Evolutionary conservation across 2,113 vertebrate species (phyloP).

Genomic region (Platichthys stellatus): DNA sequence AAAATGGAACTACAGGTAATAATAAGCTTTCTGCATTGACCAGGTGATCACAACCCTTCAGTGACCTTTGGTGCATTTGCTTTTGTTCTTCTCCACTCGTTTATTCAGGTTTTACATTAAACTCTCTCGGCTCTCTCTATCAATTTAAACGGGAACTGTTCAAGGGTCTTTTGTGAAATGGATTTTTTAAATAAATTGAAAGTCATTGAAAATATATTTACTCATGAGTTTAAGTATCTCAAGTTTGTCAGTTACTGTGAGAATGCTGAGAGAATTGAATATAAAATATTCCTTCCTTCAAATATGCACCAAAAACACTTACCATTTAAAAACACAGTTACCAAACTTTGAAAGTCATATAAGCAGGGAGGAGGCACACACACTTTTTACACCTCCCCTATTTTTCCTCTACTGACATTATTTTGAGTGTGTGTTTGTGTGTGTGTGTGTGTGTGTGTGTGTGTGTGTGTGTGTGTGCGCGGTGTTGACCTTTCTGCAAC

Average conservation of each 20-base stretch:
- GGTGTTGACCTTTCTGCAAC: constrained; percentile 94
- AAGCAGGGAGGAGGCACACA: constrained; percentile 45
- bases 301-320: constrained; percentile 31
- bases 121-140: background rate
- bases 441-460: constrained; percentile 39
- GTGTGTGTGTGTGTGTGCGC: constrained; percentile 41
- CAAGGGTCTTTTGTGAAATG: background rate
- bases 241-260: background rate
- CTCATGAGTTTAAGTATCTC: constrained; percentile 1
- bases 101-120: background rate
- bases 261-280: constrained; percentile 13
- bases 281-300: background rate
- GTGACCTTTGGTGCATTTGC: background rate
- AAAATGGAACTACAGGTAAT: background rate
- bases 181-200: background rate
- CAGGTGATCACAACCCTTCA: background rate
- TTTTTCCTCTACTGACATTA: constrained; percentile 74
- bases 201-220: constrained; percentile 5
- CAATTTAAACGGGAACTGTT: background rate
- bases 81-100: background rate
- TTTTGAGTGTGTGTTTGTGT: constrained; percentile 41
- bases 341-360: constrained; percentile 79
- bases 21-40: background rate
- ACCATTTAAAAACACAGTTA: constrained; percentile 17
- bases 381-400: constrained; percentile 51